A percentile compares a stretch with the other conserved stretches of the same genome.
Conservation (phyloP, 2,888 invertebrate genomes). For the Synanthedon formicaeformis region DNA sequence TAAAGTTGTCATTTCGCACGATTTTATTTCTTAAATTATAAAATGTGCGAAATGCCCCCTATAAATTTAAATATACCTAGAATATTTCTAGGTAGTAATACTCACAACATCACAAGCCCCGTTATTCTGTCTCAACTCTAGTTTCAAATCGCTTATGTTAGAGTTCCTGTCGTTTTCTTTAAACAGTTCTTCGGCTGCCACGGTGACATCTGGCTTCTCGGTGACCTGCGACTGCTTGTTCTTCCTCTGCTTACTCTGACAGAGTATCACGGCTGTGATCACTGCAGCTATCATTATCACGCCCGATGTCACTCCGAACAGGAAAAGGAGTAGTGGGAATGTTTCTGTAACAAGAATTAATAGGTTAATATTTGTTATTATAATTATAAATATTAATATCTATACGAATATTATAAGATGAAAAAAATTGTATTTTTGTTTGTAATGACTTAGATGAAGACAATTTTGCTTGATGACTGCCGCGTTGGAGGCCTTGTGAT, state of each 20-base stretch:
- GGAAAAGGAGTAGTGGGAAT: conserved; percentile 82
- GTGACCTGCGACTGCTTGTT: conserved; percentile 56
- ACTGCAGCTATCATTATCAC: conserved; percentile 87
- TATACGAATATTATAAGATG: no score
- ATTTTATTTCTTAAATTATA: no score
- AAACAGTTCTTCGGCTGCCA: conserved; percentile 61
- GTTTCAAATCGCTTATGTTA: conserved; percentile 91
- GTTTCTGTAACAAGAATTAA: conserved; percentile 69
- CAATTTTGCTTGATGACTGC: no score
- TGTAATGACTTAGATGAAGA: no score
- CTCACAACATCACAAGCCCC: conserved; percentile 81
- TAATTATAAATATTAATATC: background rate
- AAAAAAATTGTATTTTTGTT: no score
- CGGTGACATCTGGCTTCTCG: conserved; percentile 73
- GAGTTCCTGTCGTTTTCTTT: conserved; percentile 91
- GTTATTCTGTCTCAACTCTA: conserved; percentile 87
- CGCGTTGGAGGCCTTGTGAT: no score
- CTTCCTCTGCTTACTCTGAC: conserved; percentile 75
- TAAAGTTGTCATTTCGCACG: no score
- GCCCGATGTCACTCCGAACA: conserved; percentile 88
- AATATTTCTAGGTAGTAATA: conserved; percentile 7
- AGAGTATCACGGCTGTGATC: conserved; percentile 86
- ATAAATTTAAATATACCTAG: no score
- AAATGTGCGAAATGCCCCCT: no score
- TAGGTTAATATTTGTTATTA: background rate